Conservation (phyloP, 2,888 invertebrate genomes). For the Anthophora plumipes region DNA sequence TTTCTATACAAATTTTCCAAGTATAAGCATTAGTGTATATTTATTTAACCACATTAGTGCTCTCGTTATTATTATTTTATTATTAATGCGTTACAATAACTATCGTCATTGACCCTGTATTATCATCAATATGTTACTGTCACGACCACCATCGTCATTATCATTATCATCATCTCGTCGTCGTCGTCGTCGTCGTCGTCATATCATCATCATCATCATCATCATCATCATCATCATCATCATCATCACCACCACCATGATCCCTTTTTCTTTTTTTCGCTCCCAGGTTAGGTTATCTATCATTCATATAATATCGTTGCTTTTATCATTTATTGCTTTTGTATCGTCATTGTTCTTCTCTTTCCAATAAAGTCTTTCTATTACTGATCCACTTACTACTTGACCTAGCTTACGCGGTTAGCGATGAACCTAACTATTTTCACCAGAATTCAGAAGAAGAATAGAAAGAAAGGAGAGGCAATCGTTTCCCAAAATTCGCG, state of each 20-base stretch:
- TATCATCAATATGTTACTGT: too few relatives aligned
- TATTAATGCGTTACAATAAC: too few relatives aligned
- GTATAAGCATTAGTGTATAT: not conserved
- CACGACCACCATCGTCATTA: too few relatives aligned
- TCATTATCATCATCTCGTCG: too few relatives aligned
- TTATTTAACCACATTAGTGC: not conserved
- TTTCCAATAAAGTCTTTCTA: not conserved
- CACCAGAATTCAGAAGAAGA: conserved; percentile 60
- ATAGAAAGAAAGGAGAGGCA: conserved; percentile 29
- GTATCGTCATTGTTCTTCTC: not conserved
- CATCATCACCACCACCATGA: not conserved
- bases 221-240: not conserved
- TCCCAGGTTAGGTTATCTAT: too few relatives aligned
- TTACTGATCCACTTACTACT: conserved; percentile 10
- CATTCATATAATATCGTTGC: not conserved
- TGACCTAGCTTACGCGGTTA: conserved; percentile 46
- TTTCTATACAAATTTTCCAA: not conserved
- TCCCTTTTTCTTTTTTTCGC: not conserved
- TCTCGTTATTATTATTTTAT: too few relatives aligned
- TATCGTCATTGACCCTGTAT: too few relatives aligned
- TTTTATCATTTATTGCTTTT: not conserved
- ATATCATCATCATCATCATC: not conserved
- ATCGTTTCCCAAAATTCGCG: conserved; percentile 35
- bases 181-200: too few relatives aligned
- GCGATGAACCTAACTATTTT: conserved; percentile 66